Conservation (phyloP, 2,888 invertebrate species). For the Cheilosia impressa region DNA sequence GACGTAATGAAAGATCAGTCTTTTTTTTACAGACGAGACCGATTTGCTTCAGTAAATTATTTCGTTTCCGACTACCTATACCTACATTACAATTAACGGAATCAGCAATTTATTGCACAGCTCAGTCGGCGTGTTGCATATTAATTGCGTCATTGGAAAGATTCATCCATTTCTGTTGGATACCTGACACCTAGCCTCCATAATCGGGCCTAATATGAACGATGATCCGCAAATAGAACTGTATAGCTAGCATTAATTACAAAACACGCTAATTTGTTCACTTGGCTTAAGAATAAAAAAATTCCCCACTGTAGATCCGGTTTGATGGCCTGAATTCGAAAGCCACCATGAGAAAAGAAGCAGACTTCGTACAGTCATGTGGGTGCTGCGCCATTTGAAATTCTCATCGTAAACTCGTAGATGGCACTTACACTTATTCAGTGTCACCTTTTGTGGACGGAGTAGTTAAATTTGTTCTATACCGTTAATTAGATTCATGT, state of each 20-base stretch:
- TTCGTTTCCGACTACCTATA: neutral
- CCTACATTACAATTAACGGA: neutral
- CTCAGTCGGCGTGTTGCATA: neutral
- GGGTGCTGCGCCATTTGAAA: constrained; percentile 18
- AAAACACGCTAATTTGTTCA: constrained; percentile 3
- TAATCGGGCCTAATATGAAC: neutral
- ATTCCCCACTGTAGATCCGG: constrained; percentile 43
- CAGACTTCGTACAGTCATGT: constrained; percentile 6
- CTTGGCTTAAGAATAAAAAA: neutral
- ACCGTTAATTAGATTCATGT: constrained; percentile 21
- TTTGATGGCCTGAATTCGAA: constrained; percentile 37
- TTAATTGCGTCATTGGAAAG: neutral
- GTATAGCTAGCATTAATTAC: constrained; percentile 14
- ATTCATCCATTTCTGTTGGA: neutral
- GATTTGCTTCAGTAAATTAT: neutral
- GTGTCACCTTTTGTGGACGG: neutral
- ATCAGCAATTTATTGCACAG: neutral
- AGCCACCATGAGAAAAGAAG: constrained; percentile 3
- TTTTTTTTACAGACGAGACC: too few relatives aligned
- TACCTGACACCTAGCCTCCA: neutral
- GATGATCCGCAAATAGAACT: neutral
- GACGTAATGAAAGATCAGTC: neutral
- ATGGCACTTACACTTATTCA: neutral
- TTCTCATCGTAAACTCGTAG: constrained; percentile 24
- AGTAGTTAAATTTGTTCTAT: constrained; percentile 2